Evolutionary conservation across 2,113 vertebrate genomes (phyloP), one percentile per base, ranked within the genome.

Genomic region (Ictalurus furcatus): DNA sequence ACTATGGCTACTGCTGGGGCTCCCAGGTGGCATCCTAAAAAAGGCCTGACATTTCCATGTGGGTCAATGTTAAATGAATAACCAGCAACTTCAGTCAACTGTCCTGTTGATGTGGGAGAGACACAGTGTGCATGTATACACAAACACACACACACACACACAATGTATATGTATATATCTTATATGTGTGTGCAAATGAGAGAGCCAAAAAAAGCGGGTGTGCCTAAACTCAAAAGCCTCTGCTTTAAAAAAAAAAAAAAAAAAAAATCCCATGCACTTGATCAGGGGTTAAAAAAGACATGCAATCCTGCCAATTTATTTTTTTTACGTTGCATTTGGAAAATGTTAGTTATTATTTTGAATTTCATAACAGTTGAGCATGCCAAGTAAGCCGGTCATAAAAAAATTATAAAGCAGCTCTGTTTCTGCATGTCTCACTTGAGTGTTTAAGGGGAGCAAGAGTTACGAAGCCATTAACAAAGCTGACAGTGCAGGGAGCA

Each of bases 271-370:
- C 88, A 84, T 79, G 91, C 88, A 93, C 92, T 78, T 90, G 91
- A 94, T 91, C 91, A 90, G 90, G 92, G 92, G 92, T 93, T 92
- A 91, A 80, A 91, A 88, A 78, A 84, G 74, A 83, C 67, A 89
- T 86, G 83, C 85, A n/a, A 85, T 87, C 90, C 82, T 76, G 91
- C 92, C 85, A 89, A 90, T 91, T 93, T 93, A 91, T 91, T 91
- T 92, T 69, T 91, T 92, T 69, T 93, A 93, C 93, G 90, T 95
- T 94, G 93, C 94, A 93, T 94, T 96, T 95, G 94, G 95, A 96
- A 95, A 95, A 95, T 95, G 94, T 95, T 94, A 94, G 93, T 94
- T 95, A 94, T 94, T 94, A 94, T 95, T 95, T 93, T 93, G 93
- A 89, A 93, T 95, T 96, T 95, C 93, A 95, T 94, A 95, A 95